These are phyloP conservation scores for Eumerus sabulonum DNA, from an alignment of 2,888 invertebrate species.

Conservation along the genomic window DNA sequence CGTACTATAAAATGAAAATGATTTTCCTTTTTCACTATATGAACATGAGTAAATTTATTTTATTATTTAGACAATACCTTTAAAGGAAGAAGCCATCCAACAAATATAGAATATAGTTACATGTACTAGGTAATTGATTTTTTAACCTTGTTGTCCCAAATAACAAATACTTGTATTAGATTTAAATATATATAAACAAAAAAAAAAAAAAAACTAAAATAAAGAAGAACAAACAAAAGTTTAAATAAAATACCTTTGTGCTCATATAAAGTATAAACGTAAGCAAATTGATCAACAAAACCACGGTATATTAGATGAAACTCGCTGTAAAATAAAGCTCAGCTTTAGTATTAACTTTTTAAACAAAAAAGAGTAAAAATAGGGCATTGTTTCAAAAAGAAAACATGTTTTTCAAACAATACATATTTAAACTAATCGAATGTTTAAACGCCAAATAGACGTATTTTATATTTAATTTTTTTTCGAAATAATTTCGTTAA, in stretches of 20 bases:
- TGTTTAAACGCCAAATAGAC: too few relatives aligned
- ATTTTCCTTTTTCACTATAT: too few relatives aligned
- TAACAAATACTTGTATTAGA: constrained; percentile 12
- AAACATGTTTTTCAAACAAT: too few relatives aligned
- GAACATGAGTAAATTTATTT: too few relatives aligned
- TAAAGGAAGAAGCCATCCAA: constrained; percentile 49
- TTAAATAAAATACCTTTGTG: constrained; percentile 52
- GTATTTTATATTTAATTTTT: too few relatives aligned
- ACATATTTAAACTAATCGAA: too few relatives aligned
- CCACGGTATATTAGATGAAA: constrained; percentile 7
- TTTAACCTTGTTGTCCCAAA: constrained; percentile 10
- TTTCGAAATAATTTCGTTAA: too few relatives aligned
- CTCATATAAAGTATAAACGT: constrained; percentile 49
- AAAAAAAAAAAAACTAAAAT: too few relatives aligned
- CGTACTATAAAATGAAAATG: too few relatives aligned
- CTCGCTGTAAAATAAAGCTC: constrained; percentile 58
- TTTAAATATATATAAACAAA: constrained; percentile 14
- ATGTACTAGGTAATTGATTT: constrained; percentile 33
- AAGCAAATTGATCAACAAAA: constrained; percentile 25
- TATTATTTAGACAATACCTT: too few relatives aligned
- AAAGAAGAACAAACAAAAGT: too few relatives aligned
- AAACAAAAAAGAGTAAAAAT: constrained; percentile 7
- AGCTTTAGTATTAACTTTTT: constrained; percentile 43
- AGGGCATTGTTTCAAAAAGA: background rate
- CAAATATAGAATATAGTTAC: constrained; percentile 33